phyloP scores from a whole-genome alignment of 2,888 invertebrate species.

The Scelioninae gen. 1 region DNA sequence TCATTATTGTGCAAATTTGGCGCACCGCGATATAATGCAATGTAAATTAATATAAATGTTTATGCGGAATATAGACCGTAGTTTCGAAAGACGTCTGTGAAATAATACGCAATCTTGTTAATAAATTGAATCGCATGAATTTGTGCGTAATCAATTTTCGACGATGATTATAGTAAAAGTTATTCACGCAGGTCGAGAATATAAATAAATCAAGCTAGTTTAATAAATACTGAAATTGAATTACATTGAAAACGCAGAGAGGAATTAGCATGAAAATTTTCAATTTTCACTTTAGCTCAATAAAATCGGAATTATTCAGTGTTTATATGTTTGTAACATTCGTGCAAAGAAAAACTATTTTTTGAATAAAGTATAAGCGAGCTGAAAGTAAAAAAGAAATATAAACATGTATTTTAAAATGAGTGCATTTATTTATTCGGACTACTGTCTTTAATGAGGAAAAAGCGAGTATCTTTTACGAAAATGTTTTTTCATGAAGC shows the following conservation, averaged over 20 bases:
- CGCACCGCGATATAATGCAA: background rate
- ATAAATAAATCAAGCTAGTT: constrained; percentile 13
- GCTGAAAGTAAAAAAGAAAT: constrained; percentile 13
- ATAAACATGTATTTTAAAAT: constrained; percentile 11
- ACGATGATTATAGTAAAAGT: background rate
- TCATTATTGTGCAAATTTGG: no score
- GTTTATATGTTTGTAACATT: background rate
- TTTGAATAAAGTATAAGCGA: constrained; percentile 22
- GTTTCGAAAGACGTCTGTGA: background rate
- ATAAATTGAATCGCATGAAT: background rate
- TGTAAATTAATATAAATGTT: constrained; percentile 15
- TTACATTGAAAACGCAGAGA: background rate
- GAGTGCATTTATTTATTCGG: constrained; percentile 30
- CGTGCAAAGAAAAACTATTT: no score
- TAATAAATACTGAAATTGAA: background rate
- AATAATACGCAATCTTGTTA: background rate
- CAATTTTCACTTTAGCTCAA: constrained; percentile 7
- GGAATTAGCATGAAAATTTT: constrained; percentile 6
- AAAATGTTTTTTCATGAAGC: constrained; percentile 32
- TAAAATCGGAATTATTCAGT: background rate
- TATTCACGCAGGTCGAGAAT: background rate
- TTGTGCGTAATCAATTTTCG: no score
- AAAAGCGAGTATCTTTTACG: constrained; percentile 16
- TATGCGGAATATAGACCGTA: background rate
- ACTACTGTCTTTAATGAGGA: constrained; percentile 26